Evolutionary conservation across 2,888 invertebrate genomes (phyloP), one percentile per base, ranked within the genome.

Genomic region (Choreutis nemorana): DNA sequence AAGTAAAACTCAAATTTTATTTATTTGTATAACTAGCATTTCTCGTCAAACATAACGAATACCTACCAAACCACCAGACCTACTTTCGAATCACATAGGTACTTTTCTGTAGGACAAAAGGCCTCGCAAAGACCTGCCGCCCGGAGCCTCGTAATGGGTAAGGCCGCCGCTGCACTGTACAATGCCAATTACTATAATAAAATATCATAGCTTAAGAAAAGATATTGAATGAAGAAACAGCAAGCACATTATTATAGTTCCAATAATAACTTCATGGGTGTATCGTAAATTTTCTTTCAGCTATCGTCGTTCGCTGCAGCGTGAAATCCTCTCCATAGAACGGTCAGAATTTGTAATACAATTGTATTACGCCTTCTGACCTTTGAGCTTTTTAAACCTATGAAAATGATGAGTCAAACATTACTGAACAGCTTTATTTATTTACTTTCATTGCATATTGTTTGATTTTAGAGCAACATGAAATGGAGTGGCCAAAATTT

Each of bases 301-400:
- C 67, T 55, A 52, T 48, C 56, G 45, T 41, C 54, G 36, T 51
- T 52, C 49, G 50, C 51, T 43, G 42, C 29, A 41, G 46, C 45
- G 45, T 45, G 37, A n/a, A n/a, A 20, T 24, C 9, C 23, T n/a
- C 14, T 28, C 23, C 44, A 45, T 50, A 42, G 36, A 37, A 33
- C 52, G 72, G 75, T 68, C 75, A 64, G 72, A 67, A 62, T 41
- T 62, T 65, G 62, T 68, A 72, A 73, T 73, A 71, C 72, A 29
- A 12, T 31, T 38, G 71, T 75, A 70, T 75, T 75, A 72, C 59
- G 44, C 52, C 55, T 71, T 71, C 73, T 62, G 73, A 73, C 73
- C 62, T 45, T 38, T 24, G 12, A 9, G 24, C 4, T 24, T n/a
- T 21, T 21, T n/a, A 14, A 26, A 14, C 11, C 12, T 28, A 11